Conservation (phyloP, 1,140 invertebrate genomes). For the Oncopeltus fasciatus region DNA sequence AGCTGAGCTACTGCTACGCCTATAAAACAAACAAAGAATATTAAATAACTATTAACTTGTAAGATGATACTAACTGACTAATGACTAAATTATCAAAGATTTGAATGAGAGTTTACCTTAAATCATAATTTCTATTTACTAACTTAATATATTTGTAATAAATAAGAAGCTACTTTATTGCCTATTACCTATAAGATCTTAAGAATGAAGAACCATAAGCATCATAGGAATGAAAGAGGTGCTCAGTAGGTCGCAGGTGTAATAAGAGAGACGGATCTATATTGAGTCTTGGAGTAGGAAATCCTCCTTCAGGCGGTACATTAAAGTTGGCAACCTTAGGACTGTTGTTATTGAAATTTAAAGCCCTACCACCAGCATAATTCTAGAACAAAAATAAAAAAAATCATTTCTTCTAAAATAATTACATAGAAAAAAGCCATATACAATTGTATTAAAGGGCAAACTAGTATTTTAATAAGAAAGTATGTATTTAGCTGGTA, state of each 20-base stretch:
- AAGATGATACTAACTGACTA: neutral
- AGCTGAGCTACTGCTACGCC: constrained; percentile 39
- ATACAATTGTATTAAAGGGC: neutral
- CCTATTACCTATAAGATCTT: constrained; percentile 15
- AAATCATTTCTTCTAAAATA: too few species aligned
- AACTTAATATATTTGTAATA: too few species aligned
- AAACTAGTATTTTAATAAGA: neutral
- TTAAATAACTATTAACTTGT: neutral
- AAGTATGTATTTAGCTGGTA: too few species aligned
- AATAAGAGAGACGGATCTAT: neutral
- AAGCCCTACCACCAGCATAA: neutral
- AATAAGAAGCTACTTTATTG: too few species aligned
- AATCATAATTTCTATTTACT: too few species aligned
- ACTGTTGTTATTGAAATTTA: constrained; percentile 14
- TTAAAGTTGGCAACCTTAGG: constrained; percentile 17
- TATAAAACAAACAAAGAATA: neutral
- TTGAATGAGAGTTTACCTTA: too few species aligned
- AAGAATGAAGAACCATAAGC: constrained; percentile 12
- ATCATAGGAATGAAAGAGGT: constrained; percentile 17
- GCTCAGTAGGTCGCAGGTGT: constrained; percentile 3
- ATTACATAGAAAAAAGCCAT: too few species aligned
- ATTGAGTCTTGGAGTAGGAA: neutral
- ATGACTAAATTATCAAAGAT: too few species aligned
- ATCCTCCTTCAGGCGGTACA: constrained; percentile 1
- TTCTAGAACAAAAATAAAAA: neutral